Evolutionary conservation across 1,140 invertebrate genomes (phyloP).

Genomic region (Monomorium pharaonis): DNA sequence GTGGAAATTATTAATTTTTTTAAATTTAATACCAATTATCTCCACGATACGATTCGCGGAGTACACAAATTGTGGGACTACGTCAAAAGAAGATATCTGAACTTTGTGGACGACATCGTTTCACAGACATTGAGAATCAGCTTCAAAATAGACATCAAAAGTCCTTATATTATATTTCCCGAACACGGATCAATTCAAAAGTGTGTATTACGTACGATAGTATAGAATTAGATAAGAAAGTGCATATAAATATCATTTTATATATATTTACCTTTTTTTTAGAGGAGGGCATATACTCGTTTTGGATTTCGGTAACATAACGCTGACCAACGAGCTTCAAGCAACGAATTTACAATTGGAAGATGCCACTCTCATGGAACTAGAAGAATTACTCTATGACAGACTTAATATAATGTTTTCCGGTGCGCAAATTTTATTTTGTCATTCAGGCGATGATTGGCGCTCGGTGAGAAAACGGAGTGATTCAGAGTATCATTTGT

Average conservation of each 20-base stretch:
- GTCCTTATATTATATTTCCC: conserved; percentile 92
- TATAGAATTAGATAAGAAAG: conserved; percentile 1
- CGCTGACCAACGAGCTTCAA: conserved; percentile 91
- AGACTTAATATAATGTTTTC: conserved; percentile 90
- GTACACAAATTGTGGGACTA: conserved; percentile 74
- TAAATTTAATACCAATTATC: conserved; percentile 83
- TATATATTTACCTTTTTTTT: conserved; percentile 65
- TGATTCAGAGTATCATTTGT: conserved; percentile 91
- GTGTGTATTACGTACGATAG: conserved; percentile 83
- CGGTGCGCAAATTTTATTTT: conserved; percentile 87
- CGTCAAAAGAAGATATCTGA: conserved; percentile 70
- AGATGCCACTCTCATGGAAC: conserved; percentile 92
- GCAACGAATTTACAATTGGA: conserved; percentile 89
- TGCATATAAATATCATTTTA: background rate
- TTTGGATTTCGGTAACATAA: conserved; percentile 90
- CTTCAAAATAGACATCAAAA: conserved; percentile 91
- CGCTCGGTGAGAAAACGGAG: conserved; percentile 88
- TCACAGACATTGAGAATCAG: conserved; percentile 89
- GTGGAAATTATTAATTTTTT: conserved; percentile 92
- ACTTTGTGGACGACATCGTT: conserved; percentile 75
- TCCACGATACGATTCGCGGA: conserved; percentile 77
- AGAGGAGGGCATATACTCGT: conserved; percentile 91
- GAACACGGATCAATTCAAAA: conserved; percentile 91
- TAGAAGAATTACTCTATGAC: conserved; percentile 93
- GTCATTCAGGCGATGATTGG: conserved; percentile 89